A percentile compares a stretch with the other conserved stretches of the same genome.
These are phyloP conservation scores for Ichneumon xanthorius DNA, from an alignment of 2,888 invertebrate genomes.

Conservation along the genomic window DNA sequence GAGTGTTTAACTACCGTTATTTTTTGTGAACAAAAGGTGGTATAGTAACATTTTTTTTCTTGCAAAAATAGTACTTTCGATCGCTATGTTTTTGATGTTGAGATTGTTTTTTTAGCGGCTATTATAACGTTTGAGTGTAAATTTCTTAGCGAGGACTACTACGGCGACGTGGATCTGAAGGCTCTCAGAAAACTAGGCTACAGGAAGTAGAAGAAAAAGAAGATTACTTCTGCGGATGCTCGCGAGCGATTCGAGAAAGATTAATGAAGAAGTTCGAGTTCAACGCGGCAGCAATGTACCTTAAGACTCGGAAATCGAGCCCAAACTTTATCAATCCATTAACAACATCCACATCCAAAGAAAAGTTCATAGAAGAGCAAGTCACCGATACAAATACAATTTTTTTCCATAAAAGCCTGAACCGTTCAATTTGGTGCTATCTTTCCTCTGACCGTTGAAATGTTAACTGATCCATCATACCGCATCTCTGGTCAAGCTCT, in stretches of 20 bases:
- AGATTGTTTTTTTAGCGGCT: constrained; percentile 10
- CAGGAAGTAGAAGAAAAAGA: constrained; percentile 84
- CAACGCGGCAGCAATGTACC: constrained; percentile 52
- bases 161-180: constrained; percentile 95
- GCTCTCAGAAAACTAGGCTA: constrained; percentile 93
- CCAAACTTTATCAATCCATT: constrained; percentile 16
- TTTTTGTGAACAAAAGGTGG: not conserved
- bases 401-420: not conserved
- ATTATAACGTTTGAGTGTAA: constrained; percentile 56
- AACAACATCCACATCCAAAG: constrained; percentile 19
- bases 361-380: not conserved
- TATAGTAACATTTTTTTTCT: not conserved
- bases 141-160: constrained; percentile 93
- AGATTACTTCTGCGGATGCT: constrained; percentile 39
- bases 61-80: constrained; percentile 10
- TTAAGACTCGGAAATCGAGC: constrained; percentile 45
- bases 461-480: constrained; percentile 22
- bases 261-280: constrained; percentile 27
- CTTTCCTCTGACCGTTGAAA: not conserved
- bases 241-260: constrained; percentile 27
- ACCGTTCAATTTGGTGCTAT: not conserved
- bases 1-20: constrained; percentile 7
- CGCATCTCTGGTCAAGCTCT: constrained; percentile 69
- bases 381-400: not conserved
- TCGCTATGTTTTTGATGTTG: constrained; percentile 7